These are phyloP conservation scores for Villa cingulata DNA, from an alignment of 2,888 invertebrate species.

Conservation along the genomic window DNA sequence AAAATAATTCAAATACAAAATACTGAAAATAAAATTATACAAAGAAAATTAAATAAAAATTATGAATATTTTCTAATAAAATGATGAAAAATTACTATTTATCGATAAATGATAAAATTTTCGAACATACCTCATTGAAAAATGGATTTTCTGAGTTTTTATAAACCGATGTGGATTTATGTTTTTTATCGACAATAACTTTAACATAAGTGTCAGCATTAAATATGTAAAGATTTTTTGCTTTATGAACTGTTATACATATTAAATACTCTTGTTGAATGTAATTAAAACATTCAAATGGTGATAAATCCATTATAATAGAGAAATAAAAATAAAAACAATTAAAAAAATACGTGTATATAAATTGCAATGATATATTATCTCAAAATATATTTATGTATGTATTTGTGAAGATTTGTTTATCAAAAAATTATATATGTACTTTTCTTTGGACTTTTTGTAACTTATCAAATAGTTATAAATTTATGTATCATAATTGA, in stretches of 20 bases:
- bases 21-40: conserved; percentile 37
- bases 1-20: conserved; percentile 52
- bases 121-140: conserved; percentile 51
- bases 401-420: too few species aligned
- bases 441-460: too few species aligned
- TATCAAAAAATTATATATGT: too few species aligned
- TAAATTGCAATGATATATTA: too few species aligned
- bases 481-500: too few species aligned
- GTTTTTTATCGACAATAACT: conserved; percentile 46
- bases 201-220: conserved; percentile 48
- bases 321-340: too few species aligned
- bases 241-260: conserved; percentile 53
- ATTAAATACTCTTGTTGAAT: conserved; percentile 41
- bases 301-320: conserved; percentile 18
- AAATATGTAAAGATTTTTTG: conserved; percentile 40
- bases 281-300: conserved; percentile 27
- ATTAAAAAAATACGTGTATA: too few species aligned
- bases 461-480: too few species aligned
- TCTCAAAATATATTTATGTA: too few species aligned
- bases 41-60: not conserved
- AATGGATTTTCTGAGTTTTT: conserved; percentile 47
- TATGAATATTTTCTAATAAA: too few species aligned
- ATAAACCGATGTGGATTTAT: conserved; percentile 43
- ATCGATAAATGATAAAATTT: too few species aligned
- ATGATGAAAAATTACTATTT: too few species aligned